Evolutionary conservation across 2,888 invertebrate species (phyloP).

Genomic region (Aspidapion aeneum): DNA sequence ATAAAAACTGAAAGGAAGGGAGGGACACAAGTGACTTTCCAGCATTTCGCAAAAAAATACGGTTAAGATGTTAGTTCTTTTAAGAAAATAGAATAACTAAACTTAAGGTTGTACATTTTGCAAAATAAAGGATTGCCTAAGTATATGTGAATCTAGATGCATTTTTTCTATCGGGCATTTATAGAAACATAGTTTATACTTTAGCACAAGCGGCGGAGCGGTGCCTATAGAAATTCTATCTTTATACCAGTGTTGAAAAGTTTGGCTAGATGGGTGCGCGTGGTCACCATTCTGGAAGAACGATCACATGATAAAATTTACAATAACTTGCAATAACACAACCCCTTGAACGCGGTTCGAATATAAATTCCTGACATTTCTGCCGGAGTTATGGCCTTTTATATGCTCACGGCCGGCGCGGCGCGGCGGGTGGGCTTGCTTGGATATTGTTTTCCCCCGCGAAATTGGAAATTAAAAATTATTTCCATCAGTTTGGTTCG

Average conservation of each 20-base stretch:
- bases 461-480: neutral
- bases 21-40: no score
- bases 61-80: no score
- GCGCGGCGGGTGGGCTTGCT: no score
- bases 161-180: no score
- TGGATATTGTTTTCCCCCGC: neutral
- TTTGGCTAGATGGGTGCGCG: neutral
- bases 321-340: constrained; percentile 45
- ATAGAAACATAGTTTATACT: no score
- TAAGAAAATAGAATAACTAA: no score
- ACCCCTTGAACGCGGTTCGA: constrained; percentile 35
- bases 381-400: constrained; percentile 26
- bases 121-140: no score
- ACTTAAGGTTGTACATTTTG: no score
- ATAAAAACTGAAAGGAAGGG: no score
- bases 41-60: no score
- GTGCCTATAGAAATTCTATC: neutral
- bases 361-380: constrained; percentile 46
- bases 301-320: constrained; percentile 31
- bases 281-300: constrained; percentile 42
- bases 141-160: no score
- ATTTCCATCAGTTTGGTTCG: neutral
- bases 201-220: no score
- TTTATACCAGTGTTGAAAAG: neutral
- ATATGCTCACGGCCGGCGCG: neutral